Conservation (phyloP, 2,888 invertebrate species). For the Drosophila pseudotalamancana region DNA sequence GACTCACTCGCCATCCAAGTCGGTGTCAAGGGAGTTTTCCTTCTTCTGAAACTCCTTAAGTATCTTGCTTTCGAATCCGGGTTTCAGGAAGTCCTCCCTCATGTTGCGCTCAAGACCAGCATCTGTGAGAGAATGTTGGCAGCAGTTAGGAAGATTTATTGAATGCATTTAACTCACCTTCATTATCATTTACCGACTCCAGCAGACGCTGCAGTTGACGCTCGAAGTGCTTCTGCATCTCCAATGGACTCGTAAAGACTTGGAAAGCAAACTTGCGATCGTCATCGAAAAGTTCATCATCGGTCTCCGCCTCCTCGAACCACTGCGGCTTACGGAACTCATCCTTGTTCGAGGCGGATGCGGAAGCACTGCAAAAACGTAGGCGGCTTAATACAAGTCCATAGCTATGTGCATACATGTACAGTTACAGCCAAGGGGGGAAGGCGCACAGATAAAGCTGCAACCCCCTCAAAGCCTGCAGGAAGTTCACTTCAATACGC, state of each 20-base stretch:
- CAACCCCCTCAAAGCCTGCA: constrained; percentile 12
- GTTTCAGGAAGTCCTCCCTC: constrained; percentile 86
- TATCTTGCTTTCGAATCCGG: constrained; percentile 83
- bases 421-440: background rate
- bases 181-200: constrained; percentile 84
- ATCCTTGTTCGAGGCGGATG: constrained; percentile 75
- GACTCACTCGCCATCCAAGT: constrained; percentile 86
- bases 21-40: constrained; percentile 83
- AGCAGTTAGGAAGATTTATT: background rate
- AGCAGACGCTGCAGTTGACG: constrained; percentile 86
- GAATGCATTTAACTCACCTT: constrained; percentile 57
- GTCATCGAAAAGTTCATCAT: constrained; percentile 83
- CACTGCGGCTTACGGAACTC: constrained; percentile 84
- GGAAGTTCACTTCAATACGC: constrained; percentile 55
- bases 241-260: constrained; percentile 86
- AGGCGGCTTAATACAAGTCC: background rate
- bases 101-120: constrained; percentile 81
- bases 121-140: constrained; percentile 34
- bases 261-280: constrained; percentile 85
- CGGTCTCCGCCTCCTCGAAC: constrained; percentile 84
- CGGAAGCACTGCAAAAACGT: constrained; percentile 43
- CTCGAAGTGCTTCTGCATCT: constrained; percentile 87
- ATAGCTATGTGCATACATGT: constrained; percentile 1
- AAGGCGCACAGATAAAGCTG: constrained; percentile 5
- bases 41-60: constrained; percentile 80